phyloP scores from a whole-genome alignment of 2,797 vertebrate species.

The Tapirus indicus region DNA sequence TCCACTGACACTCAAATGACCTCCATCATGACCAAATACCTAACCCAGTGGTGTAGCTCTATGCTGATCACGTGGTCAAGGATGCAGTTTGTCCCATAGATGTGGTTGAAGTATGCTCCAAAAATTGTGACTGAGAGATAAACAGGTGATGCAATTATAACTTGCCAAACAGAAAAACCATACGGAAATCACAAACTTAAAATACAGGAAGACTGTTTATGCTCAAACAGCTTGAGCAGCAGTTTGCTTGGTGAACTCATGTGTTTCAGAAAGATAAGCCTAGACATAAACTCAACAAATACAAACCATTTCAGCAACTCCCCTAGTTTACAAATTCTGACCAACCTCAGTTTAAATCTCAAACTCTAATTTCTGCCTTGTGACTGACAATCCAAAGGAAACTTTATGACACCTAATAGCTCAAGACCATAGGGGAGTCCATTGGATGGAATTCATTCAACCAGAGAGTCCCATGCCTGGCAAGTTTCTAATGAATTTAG shows the following conservation, averaged over 20 bases:
- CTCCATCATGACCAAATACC: background rate
- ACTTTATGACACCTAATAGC: background rate
- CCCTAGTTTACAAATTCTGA: background rate
- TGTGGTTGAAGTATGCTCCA: background rate
- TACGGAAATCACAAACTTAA: background rate
- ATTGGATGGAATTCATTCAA: background rate
- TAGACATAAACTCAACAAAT: background rate
- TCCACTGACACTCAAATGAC: background rate
- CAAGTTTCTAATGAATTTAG: background rate
- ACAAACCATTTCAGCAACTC: background rate
- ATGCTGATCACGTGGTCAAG: background rate
- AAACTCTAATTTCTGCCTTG: background rate
- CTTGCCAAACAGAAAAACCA: background rate
- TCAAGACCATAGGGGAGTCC: background rate
- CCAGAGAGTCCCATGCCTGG: background rate
- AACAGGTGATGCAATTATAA: background rate
- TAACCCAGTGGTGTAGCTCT: background rate
- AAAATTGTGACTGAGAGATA: background rate
- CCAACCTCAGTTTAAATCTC: background rate
- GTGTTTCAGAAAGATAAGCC: background rate
- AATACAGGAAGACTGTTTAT: background rate
- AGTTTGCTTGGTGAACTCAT: too few relatives aligned
- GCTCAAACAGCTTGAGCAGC: background rate
- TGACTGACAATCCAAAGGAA: background rate
- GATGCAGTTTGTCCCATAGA: background rate